phyloP scores from a whole-genome alignment of 2,888 invertebrate genomes.

The Sinotaia quadrata region DNA sequence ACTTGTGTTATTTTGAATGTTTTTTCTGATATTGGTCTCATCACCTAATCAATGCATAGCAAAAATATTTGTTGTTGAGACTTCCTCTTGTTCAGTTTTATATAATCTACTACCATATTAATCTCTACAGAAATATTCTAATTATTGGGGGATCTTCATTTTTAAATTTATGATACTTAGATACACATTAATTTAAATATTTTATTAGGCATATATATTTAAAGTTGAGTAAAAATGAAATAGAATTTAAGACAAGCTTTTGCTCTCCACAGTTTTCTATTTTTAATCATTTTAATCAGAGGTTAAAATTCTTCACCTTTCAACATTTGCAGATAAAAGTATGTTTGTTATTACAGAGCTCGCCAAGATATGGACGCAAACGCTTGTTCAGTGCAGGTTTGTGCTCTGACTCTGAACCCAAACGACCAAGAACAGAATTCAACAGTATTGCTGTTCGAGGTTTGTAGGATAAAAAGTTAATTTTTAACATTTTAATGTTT shows the following conservation, averaged over 20 bases:
- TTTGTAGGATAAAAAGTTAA: too few species aligned
- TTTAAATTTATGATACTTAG: background rate
- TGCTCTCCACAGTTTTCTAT: too few species aligned
- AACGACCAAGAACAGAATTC: constrained; percentile 25
- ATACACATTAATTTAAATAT: too few species aligned
- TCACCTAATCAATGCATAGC: too few species aligned
- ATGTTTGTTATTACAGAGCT: constrained; percentile 26
- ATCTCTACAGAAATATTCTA: background rate
- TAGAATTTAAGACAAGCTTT: too few species aligned
- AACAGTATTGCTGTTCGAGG: constrained; percentile 29
- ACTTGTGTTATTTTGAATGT: too few species aligned
- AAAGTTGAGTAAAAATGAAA: too few species aligned
- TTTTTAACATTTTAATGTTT: too few species aligned
- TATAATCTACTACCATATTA: background rate
- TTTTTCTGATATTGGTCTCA: too few species aligned
- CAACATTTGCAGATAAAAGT: background rate
- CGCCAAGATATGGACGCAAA: constrained; percentile 33
- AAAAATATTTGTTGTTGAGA: too few species aligned
- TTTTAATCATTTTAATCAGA: background rate
- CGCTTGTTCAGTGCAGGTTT: constrained; percentile 36
- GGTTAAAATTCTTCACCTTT: background rate
- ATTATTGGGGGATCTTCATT: background rate
- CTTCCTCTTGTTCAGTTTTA: background rate
- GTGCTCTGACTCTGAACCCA: constrained; percentile 29
- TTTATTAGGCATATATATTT: too few species aligned